Percentiles rank a stretch among this genome's conserved stretches.
These are phyloP conservation scores for Macrotus californicus DNA, from an alignment of 2,113 vertebrate genomes.

Conservation along the genomic window DNA sequence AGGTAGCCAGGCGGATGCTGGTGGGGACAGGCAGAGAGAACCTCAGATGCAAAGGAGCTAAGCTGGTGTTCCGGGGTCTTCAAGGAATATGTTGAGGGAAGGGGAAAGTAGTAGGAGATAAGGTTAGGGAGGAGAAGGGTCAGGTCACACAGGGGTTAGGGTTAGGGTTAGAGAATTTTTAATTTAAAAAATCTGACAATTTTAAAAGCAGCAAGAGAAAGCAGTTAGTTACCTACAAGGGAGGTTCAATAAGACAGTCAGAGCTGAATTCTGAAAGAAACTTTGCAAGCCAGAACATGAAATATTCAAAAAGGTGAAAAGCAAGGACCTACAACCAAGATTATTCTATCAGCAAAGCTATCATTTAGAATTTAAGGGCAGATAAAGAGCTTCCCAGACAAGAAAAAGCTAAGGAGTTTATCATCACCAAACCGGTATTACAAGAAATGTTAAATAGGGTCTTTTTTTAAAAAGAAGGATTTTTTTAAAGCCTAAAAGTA, in stretches of 20 bases:
- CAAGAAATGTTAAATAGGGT: not conserved
- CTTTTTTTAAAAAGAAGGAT: not conserved
- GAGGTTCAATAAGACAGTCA: too few species aligned
- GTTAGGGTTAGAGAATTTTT: too few species aligned
- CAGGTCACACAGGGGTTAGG: too few species aligned
- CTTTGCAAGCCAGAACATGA: not conserved
- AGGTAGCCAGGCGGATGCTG: not conserved
- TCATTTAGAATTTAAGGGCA: not conserved
- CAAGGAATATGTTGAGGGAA: not conserved
- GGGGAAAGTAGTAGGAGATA: not conserved
- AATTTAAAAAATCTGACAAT: too few species aligned
- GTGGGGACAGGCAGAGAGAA: not conserved
- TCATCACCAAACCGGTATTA: not conserved
- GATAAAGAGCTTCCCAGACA: not conserved
- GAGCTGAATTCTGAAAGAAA: too few species aligned
- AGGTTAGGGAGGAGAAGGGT: too few species aligned
- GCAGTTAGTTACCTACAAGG: not conserved
- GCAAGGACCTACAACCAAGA: too few species aligned
- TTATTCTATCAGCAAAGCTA: not conserved
- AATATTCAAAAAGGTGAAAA: not conserved
- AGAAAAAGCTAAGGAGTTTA: not conserved
- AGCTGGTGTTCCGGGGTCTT: not conserved
- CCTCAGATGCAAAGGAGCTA: not conserved
- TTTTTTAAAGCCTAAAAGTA: not conserved
- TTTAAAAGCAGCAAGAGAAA: not conserved